A percentile compares a stretch with the other conserved stretches of the same genome.
Evolutionary conservation across 2,113 vertebrate species (phyloP).

Genomic region (Bolborhynchus lineola): DNA sequence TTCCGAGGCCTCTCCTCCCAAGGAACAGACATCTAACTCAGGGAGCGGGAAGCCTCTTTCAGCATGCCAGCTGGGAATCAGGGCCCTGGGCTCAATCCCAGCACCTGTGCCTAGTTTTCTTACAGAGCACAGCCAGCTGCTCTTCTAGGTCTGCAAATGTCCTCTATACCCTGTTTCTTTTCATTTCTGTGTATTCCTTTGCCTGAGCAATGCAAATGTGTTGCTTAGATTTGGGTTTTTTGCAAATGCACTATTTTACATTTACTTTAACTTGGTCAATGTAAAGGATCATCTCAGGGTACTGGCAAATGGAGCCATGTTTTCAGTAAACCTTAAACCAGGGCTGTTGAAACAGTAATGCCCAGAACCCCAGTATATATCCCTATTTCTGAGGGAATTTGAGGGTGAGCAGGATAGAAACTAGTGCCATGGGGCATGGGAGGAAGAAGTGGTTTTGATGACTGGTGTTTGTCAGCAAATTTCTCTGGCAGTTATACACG

Average conservation of each 20-base stretch:
- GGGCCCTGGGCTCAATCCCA: constrained; percentile 54
- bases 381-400: neutral
- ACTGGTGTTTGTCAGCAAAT: neutral
- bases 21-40: constrained; percentile 36
- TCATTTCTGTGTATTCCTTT: neutral
- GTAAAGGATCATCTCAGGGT: neutral
- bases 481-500: constrained; percentile 16
- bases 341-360: neutral
- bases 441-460: constrained; percentile 28
- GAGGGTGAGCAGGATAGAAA: neutral
- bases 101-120: constrained; percentile 65
- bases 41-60: constrained; percentile 14
- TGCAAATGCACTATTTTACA: neutral
- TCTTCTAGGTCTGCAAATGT: constrained; percentile 2
- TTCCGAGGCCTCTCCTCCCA: constrained; percentile 44
- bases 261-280: neutral
- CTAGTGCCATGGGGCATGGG: neutral
- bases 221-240: neutral
- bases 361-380: neutral
- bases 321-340: neutral
- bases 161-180: neutral
- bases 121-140: constrained; percentile 40
- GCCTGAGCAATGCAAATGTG: neutral
- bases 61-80: constrained; percentile 48
- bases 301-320: neutral